Evolutionary conservation across 1,140 invertebrate species (phyloP).

Genomic region (Heliconius nattereri): DNA sequence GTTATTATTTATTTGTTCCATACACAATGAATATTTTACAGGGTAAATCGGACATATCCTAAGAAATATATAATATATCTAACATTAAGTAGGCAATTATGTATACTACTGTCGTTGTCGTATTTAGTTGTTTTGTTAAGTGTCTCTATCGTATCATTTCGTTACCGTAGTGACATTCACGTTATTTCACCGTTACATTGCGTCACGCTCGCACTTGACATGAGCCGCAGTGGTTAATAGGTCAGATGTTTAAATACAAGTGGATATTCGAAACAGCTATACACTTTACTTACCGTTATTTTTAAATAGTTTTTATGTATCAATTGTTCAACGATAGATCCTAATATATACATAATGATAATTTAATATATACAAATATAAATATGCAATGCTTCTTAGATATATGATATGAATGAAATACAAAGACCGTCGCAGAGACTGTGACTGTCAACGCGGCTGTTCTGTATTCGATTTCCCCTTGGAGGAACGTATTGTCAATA

Average conservation of each 20-base stretch:
- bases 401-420: no score
- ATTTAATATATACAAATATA: no score
- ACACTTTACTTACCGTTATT: not conserved
- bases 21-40: no score
- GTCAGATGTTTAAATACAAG: slow-evolving; percentile 20
- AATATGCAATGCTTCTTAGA: no score
- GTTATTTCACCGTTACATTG: slow-evolving; percentile 26
- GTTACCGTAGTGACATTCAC: slow-evolving; percentile 2
- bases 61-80: not conserved
- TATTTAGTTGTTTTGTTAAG: slow-evolving; percentile 4
- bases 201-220: slow-evolving; percentile 35
- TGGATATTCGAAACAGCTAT: not conserved
- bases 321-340: no score
- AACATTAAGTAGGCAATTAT: not conserved
- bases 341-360: no score
- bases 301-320: not conserved
- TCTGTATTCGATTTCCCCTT: no score
- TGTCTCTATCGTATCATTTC: not conserved
- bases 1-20: no score
- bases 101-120: not conserved
- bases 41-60: no score
- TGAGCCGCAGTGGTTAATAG: slow-evolving; percentile 24
- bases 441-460: no score
- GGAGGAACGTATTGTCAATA: no score
- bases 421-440: no score